Evolutionary conservation across 2,797 vertebrate genomes (phyloP), one percentile per base, ranked within the genome.

Genomic region (Gymnodraco acuticeps): DNA sequence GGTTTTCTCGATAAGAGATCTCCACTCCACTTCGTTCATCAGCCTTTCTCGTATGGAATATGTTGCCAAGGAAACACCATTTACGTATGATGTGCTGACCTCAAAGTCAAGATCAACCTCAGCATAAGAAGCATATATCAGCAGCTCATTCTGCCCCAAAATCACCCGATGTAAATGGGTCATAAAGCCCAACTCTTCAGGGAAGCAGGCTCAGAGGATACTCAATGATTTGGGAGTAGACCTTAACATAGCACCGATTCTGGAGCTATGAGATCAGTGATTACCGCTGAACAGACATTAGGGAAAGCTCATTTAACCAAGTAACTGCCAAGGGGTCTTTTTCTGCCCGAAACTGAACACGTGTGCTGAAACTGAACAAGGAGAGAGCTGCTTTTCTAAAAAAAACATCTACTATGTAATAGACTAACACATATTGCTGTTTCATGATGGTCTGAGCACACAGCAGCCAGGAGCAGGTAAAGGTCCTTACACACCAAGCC

Each of bases 61-160:
- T 68, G 89, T 91, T 92, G 86, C 91, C 80, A 84, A 42, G 88
- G 91, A 88, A 90, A 91, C 90, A 77, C 61, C 71, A 70, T 75
- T 73, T 69, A 75, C 20, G n/a, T 63, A 78, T 20, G 67, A 83
- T 67, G 77, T 80, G 59, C 23, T 85, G 88, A 90, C 85, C 86
- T 79, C 86, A 45, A 75, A 87, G 79, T 87, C 48, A 7, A 81
- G 80, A 85, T 88, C 82, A 84, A 82, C 85, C 75, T 83, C 67
- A 74, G 78, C 78, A 81, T 64, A 64, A 76, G 43, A 81, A 68
- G 73, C 67, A 77, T 47, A 73, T 77, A 73, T 56, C 70, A 58
- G 79, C 64, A 65, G 43, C 85, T 84, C 75, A 20, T 66, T 46
- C 41, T n/a, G 27, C 56, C 31, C n/a, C n/a, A 38, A 15, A 60